Percentiles rank a stretch among this genome's conserved stretches.
These are phyloP conservation scores for Bibio marci DNA, from an alignment of 2,888 invertebrate species.

Conservation along the genomic window DNA sequence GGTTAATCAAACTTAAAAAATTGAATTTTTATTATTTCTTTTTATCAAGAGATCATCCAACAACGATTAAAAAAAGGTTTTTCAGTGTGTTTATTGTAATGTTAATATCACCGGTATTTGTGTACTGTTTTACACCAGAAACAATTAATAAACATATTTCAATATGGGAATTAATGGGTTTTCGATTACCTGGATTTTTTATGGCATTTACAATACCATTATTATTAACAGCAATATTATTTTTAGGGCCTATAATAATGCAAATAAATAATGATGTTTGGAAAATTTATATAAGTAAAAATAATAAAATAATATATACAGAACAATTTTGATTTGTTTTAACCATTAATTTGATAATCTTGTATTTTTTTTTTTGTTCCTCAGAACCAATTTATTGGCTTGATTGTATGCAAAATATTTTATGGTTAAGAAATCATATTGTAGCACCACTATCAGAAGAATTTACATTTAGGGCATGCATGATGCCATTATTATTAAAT, in stretches of 20 bases:
- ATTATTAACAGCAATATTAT: constrained; percentile 59
- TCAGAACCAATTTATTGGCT: constrained; percentile 57
- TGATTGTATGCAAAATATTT: constrained; percentile 49
- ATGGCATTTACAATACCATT: constrained; percentile 58
- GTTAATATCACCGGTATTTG: constrained; percentile 58
- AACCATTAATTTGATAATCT: too few species aligned
- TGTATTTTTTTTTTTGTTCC: not conserved
- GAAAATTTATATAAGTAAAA: constrained; percentile 47
- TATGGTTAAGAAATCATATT: constrained; percentile 77
- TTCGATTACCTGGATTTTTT: constrained; percentile 54
- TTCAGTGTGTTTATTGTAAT: constrained; percentile 71
- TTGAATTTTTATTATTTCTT: constrained; percentile 1
- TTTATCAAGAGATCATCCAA: constrained; percentile 71
- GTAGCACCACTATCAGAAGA: constrained; percentile 91
- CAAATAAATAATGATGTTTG: constrained; percentile 50
- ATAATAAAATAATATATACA: not conserved
- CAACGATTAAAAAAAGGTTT: constrained; percentile 73
- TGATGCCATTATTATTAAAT: constrained; percentile 78
- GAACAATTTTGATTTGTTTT: too few species aligned
- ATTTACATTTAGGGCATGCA: constrained; percentile 88
- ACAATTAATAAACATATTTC: constrained; percentile 40
- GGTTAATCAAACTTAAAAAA: too few species aligned
- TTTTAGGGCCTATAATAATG: constrained; percentile 67
- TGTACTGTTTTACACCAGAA: constrained; percentile 52
- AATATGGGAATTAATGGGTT: constrained; percentile 54